A percentile compares a stretch with the other conserved stretches of the same genome.
These are phyloP conservation scores for Prunella fulvescens DNA, from an alignment of 2,113 vertebrate genomes.

Conservation along the genomic window DNA sequence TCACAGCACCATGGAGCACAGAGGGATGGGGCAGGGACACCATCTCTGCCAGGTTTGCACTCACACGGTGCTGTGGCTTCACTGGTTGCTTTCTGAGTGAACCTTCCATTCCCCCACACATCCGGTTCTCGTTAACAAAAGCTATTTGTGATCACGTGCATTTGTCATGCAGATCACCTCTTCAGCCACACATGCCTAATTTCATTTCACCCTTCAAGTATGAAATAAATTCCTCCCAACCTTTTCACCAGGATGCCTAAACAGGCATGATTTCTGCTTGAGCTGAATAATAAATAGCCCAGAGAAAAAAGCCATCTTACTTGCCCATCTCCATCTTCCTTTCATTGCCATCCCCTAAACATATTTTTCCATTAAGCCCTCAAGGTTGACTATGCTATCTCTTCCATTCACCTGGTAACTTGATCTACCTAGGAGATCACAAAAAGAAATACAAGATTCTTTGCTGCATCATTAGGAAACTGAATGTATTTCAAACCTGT, in stretches of 20 bases:
- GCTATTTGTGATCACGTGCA: neutral
- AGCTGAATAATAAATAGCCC: neutral
- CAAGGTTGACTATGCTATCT: neutral
- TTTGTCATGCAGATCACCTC: neutral
- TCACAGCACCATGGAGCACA: neutral
- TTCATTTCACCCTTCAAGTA: neutral
- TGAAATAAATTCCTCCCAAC: neutral
- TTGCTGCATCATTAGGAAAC: neutral
- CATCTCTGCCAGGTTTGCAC: neutral
- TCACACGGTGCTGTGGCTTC: neutral
- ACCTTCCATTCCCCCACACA: neutral
- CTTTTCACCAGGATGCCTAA: neutral
- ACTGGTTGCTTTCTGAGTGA: accelerated
- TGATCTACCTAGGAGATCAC: neutral
- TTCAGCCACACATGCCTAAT: neutral
- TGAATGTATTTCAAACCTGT: neutral
- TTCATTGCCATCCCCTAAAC: neutral
- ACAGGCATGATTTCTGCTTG: neutral
- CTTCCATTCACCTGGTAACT: neutral
- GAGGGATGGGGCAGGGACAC: neutral
- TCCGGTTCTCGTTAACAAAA: neutral
- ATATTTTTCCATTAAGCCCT: neutral
- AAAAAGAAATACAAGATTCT: neutral
- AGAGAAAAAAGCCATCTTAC: neutral
- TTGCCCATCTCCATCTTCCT: neutral